Percentiles rank a stretch among this genome's conserved stretches.
Evolutionary conservation across 2,797 vertebrate genomes (phyloP).

Genomic region (Bradypus variegatus): DNA sequence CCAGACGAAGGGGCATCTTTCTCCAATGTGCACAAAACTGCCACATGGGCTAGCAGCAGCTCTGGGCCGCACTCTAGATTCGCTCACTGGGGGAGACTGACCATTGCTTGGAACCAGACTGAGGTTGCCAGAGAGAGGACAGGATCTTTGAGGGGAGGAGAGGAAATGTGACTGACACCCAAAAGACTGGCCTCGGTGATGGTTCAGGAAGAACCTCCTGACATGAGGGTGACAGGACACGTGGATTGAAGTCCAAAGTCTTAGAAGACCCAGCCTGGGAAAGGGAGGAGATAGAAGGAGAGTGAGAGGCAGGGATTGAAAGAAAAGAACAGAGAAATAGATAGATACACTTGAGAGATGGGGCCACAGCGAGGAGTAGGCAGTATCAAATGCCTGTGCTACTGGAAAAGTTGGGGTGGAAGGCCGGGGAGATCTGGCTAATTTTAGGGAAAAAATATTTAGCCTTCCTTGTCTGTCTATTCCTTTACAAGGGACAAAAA

Average conservation of each 20-base stretch:
- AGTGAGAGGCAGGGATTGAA: background rate
- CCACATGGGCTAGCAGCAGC: background rate
- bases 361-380: accelerated
- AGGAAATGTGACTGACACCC: background rate
- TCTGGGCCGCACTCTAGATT: background rate
- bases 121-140: background rate
- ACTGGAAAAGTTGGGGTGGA: background rate
- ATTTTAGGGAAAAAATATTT: background rate
- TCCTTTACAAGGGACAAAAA: background rate
- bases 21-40: background rate
- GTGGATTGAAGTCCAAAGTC: background rate
- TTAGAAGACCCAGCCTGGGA: background rate
- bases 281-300: background rate
- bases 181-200: background rate
- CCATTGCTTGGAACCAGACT: background rate
- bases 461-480: background rate
- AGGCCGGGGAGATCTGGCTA: background rate
- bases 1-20: background rate
- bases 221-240: background rate
- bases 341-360: background rate
- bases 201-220: background rate
- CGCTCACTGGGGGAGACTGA: background rate
- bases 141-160: background rate
- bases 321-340: background rate
- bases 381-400: accelerated